Evolutionary conservation across 2,113 vertebrate genomes (phyloP).

Genomic region (Jaculus jaculus): DNA sequence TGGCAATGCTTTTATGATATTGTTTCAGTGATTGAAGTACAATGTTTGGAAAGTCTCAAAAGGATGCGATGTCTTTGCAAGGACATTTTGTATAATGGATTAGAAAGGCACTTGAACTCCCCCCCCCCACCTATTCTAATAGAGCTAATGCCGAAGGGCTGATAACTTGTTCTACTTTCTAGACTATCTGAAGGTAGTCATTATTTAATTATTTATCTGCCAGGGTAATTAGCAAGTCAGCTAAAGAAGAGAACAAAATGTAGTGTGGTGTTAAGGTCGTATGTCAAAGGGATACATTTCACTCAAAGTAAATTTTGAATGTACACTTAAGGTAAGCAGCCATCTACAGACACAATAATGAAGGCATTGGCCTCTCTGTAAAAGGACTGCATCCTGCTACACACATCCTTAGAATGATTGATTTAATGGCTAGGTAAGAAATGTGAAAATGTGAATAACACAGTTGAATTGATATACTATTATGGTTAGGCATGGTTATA

Average conservation of each 20-base stretch:
- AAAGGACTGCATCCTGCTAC: neutral
- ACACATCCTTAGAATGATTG: neutral
- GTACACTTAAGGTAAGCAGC: neutral
- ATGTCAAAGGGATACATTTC: neutral
- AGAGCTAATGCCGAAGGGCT: neutral
- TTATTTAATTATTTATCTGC: slow-evolving; percentile 19
- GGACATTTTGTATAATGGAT: neutral
- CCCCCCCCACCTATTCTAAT: neutral
- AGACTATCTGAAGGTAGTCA: neutral
- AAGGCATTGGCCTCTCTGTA: neutral
- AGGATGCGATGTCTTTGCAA: neutral
- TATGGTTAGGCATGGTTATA: neutral
- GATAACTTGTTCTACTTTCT: neutral
- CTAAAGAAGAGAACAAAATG: neutral
- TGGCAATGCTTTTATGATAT: neutral
- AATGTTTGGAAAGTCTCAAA: neutral
- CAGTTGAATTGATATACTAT: neutral
- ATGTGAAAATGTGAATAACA: neutral
- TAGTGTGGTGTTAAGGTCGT: neutral
- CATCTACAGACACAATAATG: neutral
- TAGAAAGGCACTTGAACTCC: neutral
- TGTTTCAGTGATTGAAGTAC: neutral
- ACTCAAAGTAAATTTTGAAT: neutral
- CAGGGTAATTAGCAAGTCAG: neutral
- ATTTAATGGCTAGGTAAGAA: neutral